Conservation (phyloP, 2,113 vertebrate genomes). For the Ellobius talpinus region DNA sequence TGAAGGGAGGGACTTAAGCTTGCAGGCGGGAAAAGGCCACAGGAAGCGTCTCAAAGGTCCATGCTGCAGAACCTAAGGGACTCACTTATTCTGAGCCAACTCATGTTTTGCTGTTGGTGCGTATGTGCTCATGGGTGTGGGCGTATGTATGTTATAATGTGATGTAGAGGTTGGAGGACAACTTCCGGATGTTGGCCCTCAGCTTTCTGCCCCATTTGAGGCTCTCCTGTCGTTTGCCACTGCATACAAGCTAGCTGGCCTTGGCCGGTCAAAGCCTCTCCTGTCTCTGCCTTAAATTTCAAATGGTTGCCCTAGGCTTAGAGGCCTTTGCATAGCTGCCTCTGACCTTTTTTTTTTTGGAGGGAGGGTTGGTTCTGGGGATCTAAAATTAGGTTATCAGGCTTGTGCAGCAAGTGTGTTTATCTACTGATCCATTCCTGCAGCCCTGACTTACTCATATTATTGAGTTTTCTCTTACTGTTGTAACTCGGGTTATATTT, state of each 20-base stretch:
- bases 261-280: not conserved
- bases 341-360: not conserved
- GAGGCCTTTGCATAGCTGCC: not conserved
- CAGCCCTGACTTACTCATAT: not conserved
- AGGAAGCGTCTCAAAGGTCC: not conserved
- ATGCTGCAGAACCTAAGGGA: not conserved
- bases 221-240: not conserved
- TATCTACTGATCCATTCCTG: not conserved
- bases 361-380: not conserved
- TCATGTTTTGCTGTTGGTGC: not conserved
- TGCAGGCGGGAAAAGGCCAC: too few species aligned
- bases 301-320: not conserved
- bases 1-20: not conserved
- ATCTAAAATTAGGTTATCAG: not conserved
- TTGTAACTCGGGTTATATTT: not conserved
- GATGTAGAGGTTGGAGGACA: too few species aligned
- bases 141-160: not conserved
- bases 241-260: not conserved
- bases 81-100: not conserved
- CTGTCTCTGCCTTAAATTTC: not conserved
- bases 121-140: not conserved
- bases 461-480: not conserved
- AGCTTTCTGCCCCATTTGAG: not conserved
- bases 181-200: accelerated
- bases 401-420: not conserved